phyloP scores from a whole-genome alignment of 2,113 vertebrate species.

The Cnemophilus loriae region DNA sequence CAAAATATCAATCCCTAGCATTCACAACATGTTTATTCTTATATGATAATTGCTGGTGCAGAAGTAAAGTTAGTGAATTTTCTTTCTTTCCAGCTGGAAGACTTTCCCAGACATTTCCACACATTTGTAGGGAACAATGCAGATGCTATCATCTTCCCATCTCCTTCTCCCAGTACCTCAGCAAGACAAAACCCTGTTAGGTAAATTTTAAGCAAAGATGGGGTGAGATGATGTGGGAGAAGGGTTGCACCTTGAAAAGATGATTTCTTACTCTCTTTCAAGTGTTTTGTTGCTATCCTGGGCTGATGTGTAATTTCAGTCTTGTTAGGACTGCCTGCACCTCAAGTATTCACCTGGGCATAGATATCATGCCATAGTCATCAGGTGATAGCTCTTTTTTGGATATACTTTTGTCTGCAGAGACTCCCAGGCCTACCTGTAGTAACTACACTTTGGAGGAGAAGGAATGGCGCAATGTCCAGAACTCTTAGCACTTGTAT shows the following conservation, averaged over 20 bases:
- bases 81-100: constrained; percentile 13
- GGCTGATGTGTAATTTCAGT: background rate
- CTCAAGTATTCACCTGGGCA: background rate
- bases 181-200: background rate
- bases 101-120: background rate
- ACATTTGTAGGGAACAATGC: background rate
- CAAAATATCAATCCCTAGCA: background rate
- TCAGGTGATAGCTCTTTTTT: background rate
- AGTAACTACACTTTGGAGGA: background rate
- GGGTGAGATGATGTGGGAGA: background rate
- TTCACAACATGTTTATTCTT: constrained; percentile 10
- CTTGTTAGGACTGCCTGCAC: background rate
- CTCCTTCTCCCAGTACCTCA: background rate
- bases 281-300: background rate
- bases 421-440: background rate
- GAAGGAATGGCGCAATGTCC: background rate
- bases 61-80: background rate
- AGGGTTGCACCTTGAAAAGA: background rate
- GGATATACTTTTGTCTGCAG: background rate
- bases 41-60: constrained; percentile 11
- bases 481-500: background rate
- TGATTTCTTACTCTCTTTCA: background rate
- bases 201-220: background rate
- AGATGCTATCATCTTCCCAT: background rate
- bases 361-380: rapidly evolving